Evolutionary conservation across 92 coral and sea anemone genomes (phyloP), one percentile per base, ranked within the genome.

Genomic region (Phenganax marumi): DNA sequence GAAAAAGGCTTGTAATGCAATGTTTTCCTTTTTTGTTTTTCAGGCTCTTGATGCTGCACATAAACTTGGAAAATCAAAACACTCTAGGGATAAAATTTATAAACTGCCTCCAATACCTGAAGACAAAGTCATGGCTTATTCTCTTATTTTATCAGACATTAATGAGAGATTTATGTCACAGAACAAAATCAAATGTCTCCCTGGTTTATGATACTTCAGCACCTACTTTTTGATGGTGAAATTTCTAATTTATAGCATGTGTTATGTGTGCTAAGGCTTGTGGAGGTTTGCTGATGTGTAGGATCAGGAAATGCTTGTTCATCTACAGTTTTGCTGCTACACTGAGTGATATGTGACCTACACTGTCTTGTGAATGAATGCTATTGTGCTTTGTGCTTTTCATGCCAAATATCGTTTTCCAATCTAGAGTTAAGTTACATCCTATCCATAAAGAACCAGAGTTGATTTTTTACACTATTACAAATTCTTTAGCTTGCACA

Each of bases 81-180:
- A 91, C 12, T 90, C 97, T 18, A 93, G 92, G 79, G 90, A 91
- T 90, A 93, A 92, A 80, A 89, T 87, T 11, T 33, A 52, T 52
- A 75, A 82, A n/a, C 84, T 92, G 86, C 96, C 98, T 0, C 93
- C 87, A 60, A 81, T 95, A 50, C 93, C 98, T 6, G 83, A 88
- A 58, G 97, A 95, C 62, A 95, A 95, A 75, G 97, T 93, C 19
- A 84, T 91, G 47, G 84, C 92, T 79, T 95, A 91, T 73, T 92
- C 97, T 0, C 81, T 91, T 21, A 91, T 95, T 70, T 80, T 95
- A 39, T 87, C 92, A 50, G 98, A 95, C 39, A 95, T 95, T 56
- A 95, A 95, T 79, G 96, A 95, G 75, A 92, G 89, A 73, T 89
- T 92, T 86, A 56, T 92, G 87, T 90, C 97, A n/a, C 97, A 95